Base-by-base conservation (phyloP, 92 coral and sea anemone genomes). In the Zoanthus gigantus region DNA sequence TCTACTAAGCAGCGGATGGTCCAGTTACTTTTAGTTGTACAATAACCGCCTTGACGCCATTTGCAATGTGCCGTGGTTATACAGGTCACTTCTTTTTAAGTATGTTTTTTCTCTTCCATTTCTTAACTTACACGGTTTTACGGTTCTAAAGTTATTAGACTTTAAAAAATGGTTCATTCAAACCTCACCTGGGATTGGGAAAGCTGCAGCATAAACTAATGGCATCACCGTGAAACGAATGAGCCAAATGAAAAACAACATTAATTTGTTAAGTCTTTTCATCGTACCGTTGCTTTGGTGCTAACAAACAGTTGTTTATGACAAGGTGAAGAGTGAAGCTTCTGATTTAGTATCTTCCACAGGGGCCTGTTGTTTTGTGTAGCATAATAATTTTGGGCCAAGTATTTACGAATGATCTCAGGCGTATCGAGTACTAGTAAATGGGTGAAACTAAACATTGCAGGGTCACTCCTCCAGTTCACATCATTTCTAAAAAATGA, bases 351-450 rank as follows among this genome's bases (percentile, higher is more conserved):
- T 7, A 3, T 5, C 56, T 50, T n/a, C 69, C 2, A 63, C 69
- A 17, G n/a, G 9, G 23, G 17, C n/a, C 1, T 63, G 16, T 5
- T 74, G 29, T 74, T n/a, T 7, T 50, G 1, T 50, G 11, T 74
- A 11, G 52, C 57, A 74, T 32, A 23, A 12, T 74, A 44, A 74
- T 17, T 74, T 74, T 74, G 11, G 58, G 53, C 57, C 6, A 71
- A 72, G 32, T 72, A 74, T 44, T 74, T 74, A 74, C 31, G 6
- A 13, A 44, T 74, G 78, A 74, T 74, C 56, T 74, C 78, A 74
- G 56, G 30, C 58, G 32, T 74, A 28, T 74, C 57, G 45, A 46
- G 54, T 45, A 23, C 15, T 4, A 12, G 54, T 71, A 17, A n/a
- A 63, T 2, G n/a, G 32, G 31, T 63, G 31, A 23, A 17, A 23